Base-by-base conservation (phyloP, 2,888 invertebrate species). In the Oeneis ivallda region DNA sequence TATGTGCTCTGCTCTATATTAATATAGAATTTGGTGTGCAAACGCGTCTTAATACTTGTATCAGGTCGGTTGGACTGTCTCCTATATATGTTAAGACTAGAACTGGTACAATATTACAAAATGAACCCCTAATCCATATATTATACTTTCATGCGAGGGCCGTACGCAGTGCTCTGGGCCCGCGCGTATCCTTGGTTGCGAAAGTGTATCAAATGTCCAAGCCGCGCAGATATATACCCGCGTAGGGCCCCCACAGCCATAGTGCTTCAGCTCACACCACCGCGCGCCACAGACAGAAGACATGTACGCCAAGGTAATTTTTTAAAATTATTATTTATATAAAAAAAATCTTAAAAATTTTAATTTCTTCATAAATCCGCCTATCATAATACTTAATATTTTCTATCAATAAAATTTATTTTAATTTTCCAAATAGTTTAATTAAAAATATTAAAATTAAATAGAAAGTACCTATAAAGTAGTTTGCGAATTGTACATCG, bases 301-400 rank as follows among this genome's bases (percentile, higher is more conserved):
- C 82, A 91, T 91, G 91, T 76, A 89, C 75, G 86, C 88, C 76
- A 90, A 91, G 90, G 91, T 91, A 86, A 72, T 17, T 0, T 53
- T 32, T 62, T n/a, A n/a, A n/a, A n/a, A n/a, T n/a, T n/a, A n/a
- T 56, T 64, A 15, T 62, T 54, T 56, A n/a, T 56, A 15, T 41
- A 11, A 15, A 53, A 19, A 32, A 13, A 9, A 53, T n/a, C 45
- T n/a, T 53, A 26, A 19, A n/a, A 32, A 34, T 9, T 15, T 17
- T 41, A 0, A 45, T 0, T 15, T 15, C 6, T 45, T 9, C 15
- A 26, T 45, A 15, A 15, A 43, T 13, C n/a, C 1, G 2, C 5
- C 26, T 2, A 4, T 26, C 26, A 26, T 26, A 26, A 26, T 26
- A 26, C 5, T 26, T n/a, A n/a, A n/a, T n/a, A n/a, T n/a, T 26